Percentiles rank a stretch among this genome's conserved stretches.
Evolutionary conservation across 2,888 invertebrate genomes (phyloP).

Genomic region (Crematogaster levior): DNA sequence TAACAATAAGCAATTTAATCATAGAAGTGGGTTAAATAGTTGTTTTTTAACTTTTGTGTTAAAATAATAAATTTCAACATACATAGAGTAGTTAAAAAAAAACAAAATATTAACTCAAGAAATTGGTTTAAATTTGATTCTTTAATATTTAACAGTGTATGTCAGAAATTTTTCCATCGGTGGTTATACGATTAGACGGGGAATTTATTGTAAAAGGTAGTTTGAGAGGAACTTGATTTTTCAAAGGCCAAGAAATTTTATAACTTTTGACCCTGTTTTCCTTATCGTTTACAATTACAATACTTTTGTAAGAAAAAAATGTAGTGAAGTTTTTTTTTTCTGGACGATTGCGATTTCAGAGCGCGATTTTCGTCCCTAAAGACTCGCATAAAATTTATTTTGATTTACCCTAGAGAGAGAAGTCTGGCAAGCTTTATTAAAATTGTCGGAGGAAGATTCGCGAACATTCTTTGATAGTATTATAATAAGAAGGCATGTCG

Average conservation of each 20-base stretch:
- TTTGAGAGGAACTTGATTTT: neutral
- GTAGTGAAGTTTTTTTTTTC: neutral
- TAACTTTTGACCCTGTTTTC: neutral
- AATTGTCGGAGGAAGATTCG: neutral
- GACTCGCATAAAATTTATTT: neutral
- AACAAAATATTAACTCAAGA: too few species aligned
- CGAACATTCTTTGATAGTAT: conserved; percentile 2
- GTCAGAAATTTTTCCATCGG: neutral
- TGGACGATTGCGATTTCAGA: neutral
- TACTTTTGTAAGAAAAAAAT: neutral
- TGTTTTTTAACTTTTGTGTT: too few species aligned
- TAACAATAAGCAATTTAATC: too few species aligned
- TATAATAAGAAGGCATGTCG: conserved; percentile 31
- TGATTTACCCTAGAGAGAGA: neutral
- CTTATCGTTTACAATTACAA: neutral
- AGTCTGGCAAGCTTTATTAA: conserved; percentile 6
- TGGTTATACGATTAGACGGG: neutral
- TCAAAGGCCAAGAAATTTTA: conserved; percentile 3
- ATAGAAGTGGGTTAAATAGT: too few species aligned
- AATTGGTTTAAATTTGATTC: too few species aligned
- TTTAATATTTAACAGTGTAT: too few species aligned
- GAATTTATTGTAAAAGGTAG: neutral
- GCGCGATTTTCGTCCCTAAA: neutral
- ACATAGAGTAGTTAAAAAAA: too few species aligned
- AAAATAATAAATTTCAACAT: too few species aligned